Percentiles rank a stretch among this genome's conserved stretches.
Evolutionary conservation across 2,888 invertebrate species (phyloP).

Genomic region (Helleia helle): DNA sequence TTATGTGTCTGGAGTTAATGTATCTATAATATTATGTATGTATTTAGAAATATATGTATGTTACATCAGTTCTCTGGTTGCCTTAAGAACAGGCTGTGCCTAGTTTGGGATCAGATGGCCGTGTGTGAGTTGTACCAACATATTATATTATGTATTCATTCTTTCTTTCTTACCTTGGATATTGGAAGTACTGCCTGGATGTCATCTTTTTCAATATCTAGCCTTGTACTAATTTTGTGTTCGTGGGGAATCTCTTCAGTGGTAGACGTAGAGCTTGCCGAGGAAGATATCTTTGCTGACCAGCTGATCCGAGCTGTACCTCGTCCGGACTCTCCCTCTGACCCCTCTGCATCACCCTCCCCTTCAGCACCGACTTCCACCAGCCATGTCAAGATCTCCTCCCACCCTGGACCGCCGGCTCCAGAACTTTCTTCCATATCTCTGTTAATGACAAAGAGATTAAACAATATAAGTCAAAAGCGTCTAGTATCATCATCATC

Average conservation of each 20-base stretch:
- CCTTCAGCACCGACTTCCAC: slow-evolving; percentile 91
- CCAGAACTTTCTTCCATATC: slow-evolving; percentile 50
- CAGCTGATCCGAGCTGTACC: slow-evolving; percentile 91
- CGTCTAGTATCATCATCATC: no score
- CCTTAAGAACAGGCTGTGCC: no score
- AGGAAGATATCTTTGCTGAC: slow-evolving; percentile 75
- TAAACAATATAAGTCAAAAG: no score
- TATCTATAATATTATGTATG: no score
- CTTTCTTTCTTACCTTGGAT: slow-evolving; percentile 86
- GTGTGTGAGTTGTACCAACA: no score
- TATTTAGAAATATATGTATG: no score
- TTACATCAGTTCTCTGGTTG: no score
- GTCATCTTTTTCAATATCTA: slow-evolving; percentile 94
- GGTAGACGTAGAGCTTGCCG: slow-evolving; percentile 40
- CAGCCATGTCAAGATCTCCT: slow-evolving; percentile 93
- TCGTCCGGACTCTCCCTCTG: slow-evolving; percentile 75
- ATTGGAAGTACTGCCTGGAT: slow-evolving; percentile 95
- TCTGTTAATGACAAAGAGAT: slow-evolving; percentile 28
- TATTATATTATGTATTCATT: no score
- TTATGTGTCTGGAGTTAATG: no score
- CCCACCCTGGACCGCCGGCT: slow-evolving; percentile 67
- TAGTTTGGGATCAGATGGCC: no score
- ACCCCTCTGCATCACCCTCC: slow-evolving; percentile 63
- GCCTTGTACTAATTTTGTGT: slow-evolving; percentile 83
- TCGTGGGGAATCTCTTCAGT: slow-evolving; percentile 61